Evolutionary conservation across 2,797 vertebrate genomes (phyloP).

Genomic region (Trichosurus vulpecula): DNA sequence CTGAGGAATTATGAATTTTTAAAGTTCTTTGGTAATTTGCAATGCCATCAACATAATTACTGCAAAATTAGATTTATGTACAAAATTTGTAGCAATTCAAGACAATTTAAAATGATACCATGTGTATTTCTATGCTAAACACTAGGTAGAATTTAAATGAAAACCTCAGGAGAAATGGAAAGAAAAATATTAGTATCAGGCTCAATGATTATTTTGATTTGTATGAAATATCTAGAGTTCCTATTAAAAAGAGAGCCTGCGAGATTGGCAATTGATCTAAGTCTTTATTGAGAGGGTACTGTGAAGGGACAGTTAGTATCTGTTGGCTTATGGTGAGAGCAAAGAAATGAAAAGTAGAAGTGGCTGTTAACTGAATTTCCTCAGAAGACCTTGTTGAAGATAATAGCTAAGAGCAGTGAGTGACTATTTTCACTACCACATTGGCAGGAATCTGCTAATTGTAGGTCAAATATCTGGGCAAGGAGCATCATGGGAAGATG

Average conservation of each 20-base stretch:
- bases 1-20: background rate
- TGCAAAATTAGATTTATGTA: constrained; percentile 8
- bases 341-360: background rate
- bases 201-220: background rate
- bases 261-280: background rate
- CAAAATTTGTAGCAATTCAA: background rate
- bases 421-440: background rate
- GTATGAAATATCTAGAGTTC: background rate
- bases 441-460: background rate
- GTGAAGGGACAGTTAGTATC: background rate
- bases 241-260: background rate
- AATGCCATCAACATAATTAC: background rate
- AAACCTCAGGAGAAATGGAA: background rate
- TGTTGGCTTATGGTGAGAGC: background rate
- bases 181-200: background rate
- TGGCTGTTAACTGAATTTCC: background rate
- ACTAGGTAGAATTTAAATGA: background rate
- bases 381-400: background rate
- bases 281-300: background rate
- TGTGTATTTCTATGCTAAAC: background rate
- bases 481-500: background rate
- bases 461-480: background rate
- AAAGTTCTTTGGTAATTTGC: background rate
- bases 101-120: background rate
- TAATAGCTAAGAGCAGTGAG: background rate